Evolutionary conservation across 2,888 invertebrate species (phyloP).

Genomic region (Callyntrura guangdongensis): DNA sequence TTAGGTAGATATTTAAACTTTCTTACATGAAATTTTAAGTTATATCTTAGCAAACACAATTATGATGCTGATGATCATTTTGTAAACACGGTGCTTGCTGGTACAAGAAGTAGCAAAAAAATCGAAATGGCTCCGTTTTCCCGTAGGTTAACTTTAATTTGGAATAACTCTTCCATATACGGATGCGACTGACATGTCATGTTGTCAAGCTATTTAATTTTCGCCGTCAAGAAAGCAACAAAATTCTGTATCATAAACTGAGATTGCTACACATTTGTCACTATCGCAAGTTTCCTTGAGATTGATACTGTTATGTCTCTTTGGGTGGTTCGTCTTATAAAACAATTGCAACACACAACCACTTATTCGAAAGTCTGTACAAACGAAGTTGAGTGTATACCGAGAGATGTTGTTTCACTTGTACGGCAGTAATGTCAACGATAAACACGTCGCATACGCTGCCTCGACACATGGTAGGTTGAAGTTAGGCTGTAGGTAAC

Average conservation of each 20-base stretch:
- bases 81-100: too few relatives aligned
- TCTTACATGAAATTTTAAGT: too few relatives aligned
- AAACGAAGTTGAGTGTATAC: neutral
- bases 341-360: neutral
- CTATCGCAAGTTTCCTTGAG: neutral
- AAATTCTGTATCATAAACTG: neutral
- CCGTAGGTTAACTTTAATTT: too few relatives aligned
- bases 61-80: too few relatives aligned
- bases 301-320: neutral
- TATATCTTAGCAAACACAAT: too few relatives aligned
- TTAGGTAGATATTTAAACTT: too few relatives aligned
- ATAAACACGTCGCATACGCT: neutral
- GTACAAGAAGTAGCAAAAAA: too few relatives aligned
- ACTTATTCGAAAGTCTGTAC: too few relatives aligned
- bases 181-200: too few relatives aligned
- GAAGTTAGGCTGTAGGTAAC: slow-evolving; percentile 56
- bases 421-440: too few relatives aligned
- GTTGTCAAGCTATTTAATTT: neutral
- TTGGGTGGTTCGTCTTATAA: neutral
- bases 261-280: slow-evolving; percentile 4
- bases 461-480: neutral
- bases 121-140: too few relatives aligned
- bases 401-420: neutral
- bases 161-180: too few relatives aligned
- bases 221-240: neutral